Evolutionary conservation across 2,888 invertebrate species (phyloP), one percentile per base, ranked within the genome.

Genomic region (Lampropteryx suffumata): DNA sequence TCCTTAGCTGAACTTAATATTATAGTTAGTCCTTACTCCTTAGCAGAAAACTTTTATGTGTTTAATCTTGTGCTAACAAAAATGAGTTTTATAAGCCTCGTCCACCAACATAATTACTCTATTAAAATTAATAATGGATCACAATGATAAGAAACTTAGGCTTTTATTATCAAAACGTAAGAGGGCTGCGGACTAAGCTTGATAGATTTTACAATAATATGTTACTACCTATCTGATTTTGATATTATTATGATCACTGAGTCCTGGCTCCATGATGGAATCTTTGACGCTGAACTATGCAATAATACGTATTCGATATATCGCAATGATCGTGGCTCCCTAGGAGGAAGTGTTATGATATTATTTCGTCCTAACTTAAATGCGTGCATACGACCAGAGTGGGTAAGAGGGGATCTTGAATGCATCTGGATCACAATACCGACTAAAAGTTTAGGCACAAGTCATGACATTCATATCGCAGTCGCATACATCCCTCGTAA

Each of bases 371-470:
- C 30, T 11, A 3, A 28, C 3, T 14, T 43, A 7, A 27, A 43
- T 6, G 45, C 45, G 1, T 24, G 36, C 1, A 1, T 1, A 4
- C 2, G 50, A 13, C 17, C 43, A 1, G 44, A 39, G 1, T 34
- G 37, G 43, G n/a, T 29, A 24, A 1, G 21, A 2, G 12, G 28
- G 1, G 34, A 40, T 10, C 24, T 14, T 5, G 50, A 44, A 40
- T 44, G 50, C 21, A 9, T 50, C 0, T 50, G 50, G 44, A 30
- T 44, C 1, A 44, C 50, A n/a, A 30, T 50, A 5, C 39, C 50
- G 1, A 14, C 44, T 1, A 3, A 28, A n/a, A 8, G 1, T 1
- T 1, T 44, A 5, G 39, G 28, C n/a, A 9, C 34, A 0, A 7
- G 21, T 0, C 1, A 17, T 6, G 44, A 50, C 24, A 11, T 50